These are phyloP conservation scores for Allacma fusca DNA, from an alignment of 2,888 invertebrate genomes.

Conservation along the genomic window DNA sequence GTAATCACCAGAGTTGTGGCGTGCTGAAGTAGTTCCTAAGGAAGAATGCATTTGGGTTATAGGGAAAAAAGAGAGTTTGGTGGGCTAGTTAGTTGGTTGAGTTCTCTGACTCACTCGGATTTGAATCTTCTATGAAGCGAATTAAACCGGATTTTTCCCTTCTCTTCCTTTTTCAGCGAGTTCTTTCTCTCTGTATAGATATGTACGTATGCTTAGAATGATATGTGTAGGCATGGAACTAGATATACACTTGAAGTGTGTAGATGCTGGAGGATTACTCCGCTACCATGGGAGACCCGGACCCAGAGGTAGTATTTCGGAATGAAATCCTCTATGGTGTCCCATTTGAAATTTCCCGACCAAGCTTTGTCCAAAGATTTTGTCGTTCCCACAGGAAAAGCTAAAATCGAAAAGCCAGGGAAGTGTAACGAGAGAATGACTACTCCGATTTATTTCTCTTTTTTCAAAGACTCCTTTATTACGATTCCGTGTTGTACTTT, in stretches of 20 bases:
- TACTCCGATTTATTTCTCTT: conserved; percentile 14
- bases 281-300: conserved; percentile 94
- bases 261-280: conserved; percentile 86
- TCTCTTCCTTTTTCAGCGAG: conserved; percentile 63
- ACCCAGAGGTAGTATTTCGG: conserved; percentile 90
- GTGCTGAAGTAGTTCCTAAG: no score
- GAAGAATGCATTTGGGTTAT: no score
- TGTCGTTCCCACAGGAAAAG: conserved; percentile 90
- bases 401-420: conserved; percentile 82
- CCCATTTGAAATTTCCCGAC: conserved; percentile 85
- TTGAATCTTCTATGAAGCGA: conserved; percentile 19
- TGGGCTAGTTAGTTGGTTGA: background rate
- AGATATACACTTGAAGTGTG: background rate
- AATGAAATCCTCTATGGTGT: conserved; percentile 94
- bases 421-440: conserved; percentile 44
- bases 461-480: conserved; percentile 16
- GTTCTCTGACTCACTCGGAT: background rate
- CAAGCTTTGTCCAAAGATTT: conserved; percentile 89
- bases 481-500: background rate
- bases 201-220: no score
- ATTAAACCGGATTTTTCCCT: conserved; percentile 1
- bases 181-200: conserved; percentile 70
- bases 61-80: no score
- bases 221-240: no score
- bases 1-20: no score